Conservation (phyloP, 2,888 invertebrate species). For the Brachyopa scutellaris region DNA sequence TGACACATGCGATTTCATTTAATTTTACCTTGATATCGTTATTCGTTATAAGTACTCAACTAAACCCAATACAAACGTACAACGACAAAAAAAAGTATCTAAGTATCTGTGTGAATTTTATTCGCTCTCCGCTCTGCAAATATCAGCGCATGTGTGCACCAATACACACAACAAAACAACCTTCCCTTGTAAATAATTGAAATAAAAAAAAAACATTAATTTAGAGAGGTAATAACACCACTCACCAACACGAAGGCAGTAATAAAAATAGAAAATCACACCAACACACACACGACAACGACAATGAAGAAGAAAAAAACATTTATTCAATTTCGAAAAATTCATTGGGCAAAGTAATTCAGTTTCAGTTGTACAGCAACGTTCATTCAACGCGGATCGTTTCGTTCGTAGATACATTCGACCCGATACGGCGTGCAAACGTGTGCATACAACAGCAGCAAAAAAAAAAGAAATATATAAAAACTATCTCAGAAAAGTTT, state of each 20-base stretch:
- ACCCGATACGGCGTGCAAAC: slow-evolving; percentile 54
- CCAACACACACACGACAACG: neutral
- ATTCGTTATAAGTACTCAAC: slow-evolving; percentile 54
- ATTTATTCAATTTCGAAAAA: slow-evolving; percentile 62
- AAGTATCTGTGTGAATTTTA: slow-evolving; percentile 29
- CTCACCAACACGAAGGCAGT: slow-evolving; percentile 37
- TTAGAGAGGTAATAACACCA: slow-evolving; percentile 55
- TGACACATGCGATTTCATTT: slow-evolving; percentile 65
- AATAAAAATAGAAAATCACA: slow-evolving; percentile 62
- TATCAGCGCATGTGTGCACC: slow-evolving; percentile 61
- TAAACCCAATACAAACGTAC: slow-evolving; percentile 33
- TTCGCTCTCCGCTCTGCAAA: slow-evolving; percentile 41
- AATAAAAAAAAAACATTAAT: slow-evolving; percentile 19
- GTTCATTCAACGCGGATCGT: slow-evolving; percentile 78
- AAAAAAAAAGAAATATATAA: slow-evolving; percentile 49
- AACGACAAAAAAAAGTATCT: neutral
- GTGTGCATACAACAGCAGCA: slow-evolving; percentile 30
- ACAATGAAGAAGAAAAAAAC: slow-evolving; percentile 6
- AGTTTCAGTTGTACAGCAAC: slow-evolving; percentile 78
- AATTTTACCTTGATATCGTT: slow-evolving; percentile 69
- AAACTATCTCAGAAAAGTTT: slow-evolving; percentile 70
- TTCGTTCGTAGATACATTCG: slow-evolving; percentile 63
- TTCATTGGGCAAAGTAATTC: slow-evolving; percentile 59
- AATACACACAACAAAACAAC: slow-evolving; percentile 38
- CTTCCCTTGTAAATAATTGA: slow-evolving; percentile 71